Evolutionary conservation across 2,888 invertebrate genomes (phyloP).

Genomic region (Parochlus steinenii): DNA sequence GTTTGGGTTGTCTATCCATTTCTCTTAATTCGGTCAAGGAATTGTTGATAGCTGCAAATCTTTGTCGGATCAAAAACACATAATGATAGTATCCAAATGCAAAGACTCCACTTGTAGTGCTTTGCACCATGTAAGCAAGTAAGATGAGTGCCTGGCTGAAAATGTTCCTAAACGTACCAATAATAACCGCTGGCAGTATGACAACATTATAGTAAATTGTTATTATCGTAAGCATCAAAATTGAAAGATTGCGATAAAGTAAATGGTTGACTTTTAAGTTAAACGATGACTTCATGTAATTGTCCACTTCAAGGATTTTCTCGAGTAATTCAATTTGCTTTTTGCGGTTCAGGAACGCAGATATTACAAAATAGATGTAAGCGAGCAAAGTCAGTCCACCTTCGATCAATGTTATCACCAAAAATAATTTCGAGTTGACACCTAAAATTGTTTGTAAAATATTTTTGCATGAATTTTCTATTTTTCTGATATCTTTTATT

Average conservation of each 20-base stretch:
- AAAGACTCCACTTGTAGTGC: constrained; percentile 3
- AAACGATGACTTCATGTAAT: neutral
- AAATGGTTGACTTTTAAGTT: constrained; percentile 1
- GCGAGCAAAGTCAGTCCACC: constrained; percentile 4
- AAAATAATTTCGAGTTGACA: no score
- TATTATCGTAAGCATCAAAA: neutral
- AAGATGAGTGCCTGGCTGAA: neutral
- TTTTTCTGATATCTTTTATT: no score
- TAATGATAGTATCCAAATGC: constrained; percentile 1
- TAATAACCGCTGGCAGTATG: neutral
- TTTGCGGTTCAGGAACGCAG: constrained; percentile 1
- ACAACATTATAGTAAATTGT: constrained; percentile 3
- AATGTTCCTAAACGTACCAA: neutral
- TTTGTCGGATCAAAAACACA: neutral
- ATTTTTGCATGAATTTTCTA: no score
- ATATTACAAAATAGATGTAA: constrained; percentile 1
- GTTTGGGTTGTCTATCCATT: neutral
- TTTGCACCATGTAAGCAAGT: constrained; percentile 1
- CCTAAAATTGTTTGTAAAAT: no score
- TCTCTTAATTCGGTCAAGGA: constrained; percentile 1
- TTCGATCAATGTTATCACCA: no score
- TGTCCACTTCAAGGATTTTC: constrained; percentile 7
- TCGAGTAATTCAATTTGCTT: constrained; percentile 6
- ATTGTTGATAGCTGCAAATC: neutral
- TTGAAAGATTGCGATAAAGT: neutral